Evolutionary conservation across 1,140 invertebrate genomes (phyloP).

Genomic region (Vanessa tameamea): DNA sequence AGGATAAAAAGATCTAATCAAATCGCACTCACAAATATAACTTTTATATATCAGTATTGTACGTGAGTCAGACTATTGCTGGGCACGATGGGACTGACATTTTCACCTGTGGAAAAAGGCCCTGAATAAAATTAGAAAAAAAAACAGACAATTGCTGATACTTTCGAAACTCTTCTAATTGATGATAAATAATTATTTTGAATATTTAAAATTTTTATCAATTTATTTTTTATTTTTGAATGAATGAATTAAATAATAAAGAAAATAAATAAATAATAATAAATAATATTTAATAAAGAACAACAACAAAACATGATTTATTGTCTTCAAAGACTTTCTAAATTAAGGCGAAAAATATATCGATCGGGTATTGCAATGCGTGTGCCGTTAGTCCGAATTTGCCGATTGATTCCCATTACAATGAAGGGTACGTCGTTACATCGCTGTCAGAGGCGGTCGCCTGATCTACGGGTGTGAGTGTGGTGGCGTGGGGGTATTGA

Average conservation of each 20-base stretch:
- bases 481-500: conserved; percentile 56
- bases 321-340: not conserved
- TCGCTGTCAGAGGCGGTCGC: conserved; percentile 66
- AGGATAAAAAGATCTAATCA: not conserved
- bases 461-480: conserved; percentile 61
- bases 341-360: conserved; percentile 27
- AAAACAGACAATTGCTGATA: no score
- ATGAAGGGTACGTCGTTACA: conserved; percentile 77
- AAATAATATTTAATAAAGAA: no score
- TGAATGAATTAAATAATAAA: no score
- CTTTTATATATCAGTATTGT: not conserved
- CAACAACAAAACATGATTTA: not conserved
- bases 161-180: no score
- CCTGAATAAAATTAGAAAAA: no score
- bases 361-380: conserved; percentile 39
- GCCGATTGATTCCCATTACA: conserved; percentile 79
- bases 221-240: no score
- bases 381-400: conserved; percentile 56
- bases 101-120: no score
- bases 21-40: not conserved
- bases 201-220: no score
- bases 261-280: no score
- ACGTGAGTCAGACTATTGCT: no score
- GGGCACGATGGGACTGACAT: no score
- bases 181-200: no score